Conservation (phyloP, 2,113 vertebrate genomes). For the Actenoides lindsayi region DNA sequence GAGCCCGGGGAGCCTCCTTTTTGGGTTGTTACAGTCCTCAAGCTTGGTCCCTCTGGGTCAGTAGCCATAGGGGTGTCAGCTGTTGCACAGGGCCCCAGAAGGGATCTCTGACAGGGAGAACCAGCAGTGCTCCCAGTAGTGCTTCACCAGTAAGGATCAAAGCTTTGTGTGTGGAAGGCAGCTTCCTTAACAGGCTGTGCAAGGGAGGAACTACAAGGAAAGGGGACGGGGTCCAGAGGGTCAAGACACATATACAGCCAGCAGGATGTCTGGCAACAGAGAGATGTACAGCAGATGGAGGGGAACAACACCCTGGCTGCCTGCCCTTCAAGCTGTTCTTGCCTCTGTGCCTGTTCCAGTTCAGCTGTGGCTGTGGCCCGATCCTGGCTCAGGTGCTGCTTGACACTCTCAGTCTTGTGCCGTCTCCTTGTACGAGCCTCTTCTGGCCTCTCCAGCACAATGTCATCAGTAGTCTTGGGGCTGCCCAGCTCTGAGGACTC, state of each 20-base stretch:
- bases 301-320: background rate
- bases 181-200: background rate
- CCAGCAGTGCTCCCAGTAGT: background rate
- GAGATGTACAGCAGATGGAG: background rate
- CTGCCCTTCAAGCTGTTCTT: background rate
- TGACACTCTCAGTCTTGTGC: conserved; percentile 94
- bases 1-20: background rate
- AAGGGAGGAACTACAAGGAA: background rate
- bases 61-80: background rate
- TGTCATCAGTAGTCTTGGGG: conserved; percentile 97
- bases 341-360: conserved; percentile 90
- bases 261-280: background rate
- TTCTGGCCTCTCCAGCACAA: conserved; percentile 90
- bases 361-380: conserved; percentile 77
- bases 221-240: background rate
- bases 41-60: background rate
- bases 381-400: conserved; percentile 90
- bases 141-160: background rate
- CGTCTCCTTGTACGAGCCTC: conserved; percentile 85
- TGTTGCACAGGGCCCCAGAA: background rate
- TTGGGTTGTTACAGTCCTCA: background rate
- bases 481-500: conserved; percentile 89
- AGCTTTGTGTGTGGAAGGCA: background rate
- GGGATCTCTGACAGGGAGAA: background rate
- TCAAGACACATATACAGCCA: background rate